Evolutionary conservation across 2,888 invertebrate species (phyloP).

Genomic region (Unio pictorum): DNA sequence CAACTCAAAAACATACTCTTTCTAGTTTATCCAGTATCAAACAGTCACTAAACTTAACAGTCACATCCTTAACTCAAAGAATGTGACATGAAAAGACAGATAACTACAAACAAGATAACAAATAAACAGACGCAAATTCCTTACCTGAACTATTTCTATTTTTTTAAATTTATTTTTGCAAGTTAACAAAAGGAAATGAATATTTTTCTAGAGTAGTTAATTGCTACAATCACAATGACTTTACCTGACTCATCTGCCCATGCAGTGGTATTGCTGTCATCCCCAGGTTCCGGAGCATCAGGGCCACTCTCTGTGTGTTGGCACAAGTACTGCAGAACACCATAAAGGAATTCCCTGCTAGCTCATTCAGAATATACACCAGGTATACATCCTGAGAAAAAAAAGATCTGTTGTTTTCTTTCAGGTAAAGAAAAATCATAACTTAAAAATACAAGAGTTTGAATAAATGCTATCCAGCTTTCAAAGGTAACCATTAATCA

Average conservation of each 20-base stretch:
- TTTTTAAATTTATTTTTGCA: too few relatives aligned
- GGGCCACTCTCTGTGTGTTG: conserved; percentile 89
- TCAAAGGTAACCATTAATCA: too few relatives aligned
- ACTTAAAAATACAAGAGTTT: not conserved
- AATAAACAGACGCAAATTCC: too few relatives aligned
- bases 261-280: conserved; percentile 96
- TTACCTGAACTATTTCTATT: too few relatives aligned
- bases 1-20: too few relatives aligned
- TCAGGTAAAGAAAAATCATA: not conserved
- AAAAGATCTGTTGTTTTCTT: conserved; percentile 1
- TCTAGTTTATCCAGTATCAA: too few relatives aligned
- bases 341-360: conserved; percentile 96
- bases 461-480: not conserved
- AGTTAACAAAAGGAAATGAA: too few relatives aligned
- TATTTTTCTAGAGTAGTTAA: too few relatives aligned
- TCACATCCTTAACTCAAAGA: too few relatives aligned
- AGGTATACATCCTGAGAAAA: conserved; percentile 89
- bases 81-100: too few relatives aligned
- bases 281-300: conserved; percentile 91
- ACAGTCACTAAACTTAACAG: too few relatives aligned
- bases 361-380: conserved; percentile 93
- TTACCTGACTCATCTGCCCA: conserved; percentile 95
- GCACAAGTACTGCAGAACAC: conserved; percentile 97
- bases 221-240: conserved; percentile 1
- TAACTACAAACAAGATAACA: too few relatives aligned